A percentile compares a stretch with the other conserved stretches of the same genome.
These are phyloP conservation scores for Lasioglossum marginatum DNA, from an alignment of 2,888 invertebrate genomes.

Conservation along the genomic window DNA sequence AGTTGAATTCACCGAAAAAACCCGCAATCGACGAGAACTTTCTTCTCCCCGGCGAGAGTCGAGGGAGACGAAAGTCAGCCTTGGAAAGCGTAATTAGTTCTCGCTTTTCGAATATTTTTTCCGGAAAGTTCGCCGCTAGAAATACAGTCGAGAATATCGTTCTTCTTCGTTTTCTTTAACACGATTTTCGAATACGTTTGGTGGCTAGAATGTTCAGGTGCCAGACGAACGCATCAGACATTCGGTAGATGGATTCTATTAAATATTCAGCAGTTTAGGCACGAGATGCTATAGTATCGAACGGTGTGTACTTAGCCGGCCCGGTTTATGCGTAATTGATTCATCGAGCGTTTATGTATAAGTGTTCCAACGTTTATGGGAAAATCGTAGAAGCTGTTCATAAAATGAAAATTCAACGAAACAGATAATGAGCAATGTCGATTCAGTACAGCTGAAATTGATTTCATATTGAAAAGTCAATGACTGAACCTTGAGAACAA, in stretches of 20 bases:
- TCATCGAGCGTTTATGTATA: no score
- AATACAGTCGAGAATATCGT: neutral
- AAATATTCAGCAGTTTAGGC: no score
- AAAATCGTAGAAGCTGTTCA: no score
- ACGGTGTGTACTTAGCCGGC: no score
- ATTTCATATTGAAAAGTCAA: neutral
- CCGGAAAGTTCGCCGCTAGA: neutral
- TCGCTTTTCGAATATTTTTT: neutral
- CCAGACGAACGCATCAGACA: neutral
- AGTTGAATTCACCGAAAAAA: slow-evolving; percentile 11
- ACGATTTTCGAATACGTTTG: neutral
- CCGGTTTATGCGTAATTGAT: no score
- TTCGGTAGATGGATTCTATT: neutral
- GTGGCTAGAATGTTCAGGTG: neutral
- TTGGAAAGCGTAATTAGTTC: neutral
- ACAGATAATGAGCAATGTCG: no score
- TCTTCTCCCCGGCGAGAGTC: neutral
- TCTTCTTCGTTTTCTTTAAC: neutral
- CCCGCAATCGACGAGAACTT: neutral
- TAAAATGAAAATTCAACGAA: no score
- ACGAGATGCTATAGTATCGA: no score
- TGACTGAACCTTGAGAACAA: neutral
- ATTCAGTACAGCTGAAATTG: neutral
- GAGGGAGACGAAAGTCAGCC: neutral
- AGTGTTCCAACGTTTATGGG: no score